phyloP scores from a whole-genome alignment of 2,888 invertebrate species.

The Drosophila limbata region DNA sequence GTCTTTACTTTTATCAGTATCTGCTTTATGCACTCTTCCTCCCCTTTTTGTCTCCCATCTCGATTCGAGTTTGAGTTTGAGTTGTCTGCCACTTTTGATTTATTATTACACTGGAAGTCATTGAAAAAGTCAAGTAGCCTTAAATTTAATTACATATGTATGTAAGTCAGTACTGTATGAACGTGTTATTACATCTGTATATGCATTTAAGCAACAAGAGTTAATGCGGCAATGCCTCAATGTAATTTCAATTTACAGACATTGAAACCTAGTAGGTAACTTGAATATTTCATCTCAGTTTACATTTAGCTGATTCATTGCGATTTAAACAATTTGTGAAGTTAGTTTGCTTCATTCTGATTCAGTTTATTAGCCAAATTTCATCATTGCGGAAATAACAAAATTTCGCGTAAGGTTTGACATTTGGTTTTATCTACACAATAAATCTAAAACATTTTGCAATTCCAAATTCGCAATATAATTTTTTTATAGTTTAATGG shows the following conservation, averaged over 20 bases:
- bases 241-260: conserved; percentile 38
- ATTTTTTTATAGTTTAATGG: background rate
- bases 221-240: conserved; percentile 32
- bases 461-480: background rate
- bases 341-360: background rate
- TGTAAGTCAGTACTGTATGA: conserved; percentile 6
- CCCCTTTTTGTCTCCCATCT: background rate
- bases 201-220: conserved; percentile 32
- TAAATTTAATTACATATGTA: conserved; percentile 61
- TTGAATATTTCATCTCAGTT: conserved; percentile 8
- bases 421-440: background rate
- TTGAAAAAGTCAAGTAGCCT: conserved; percentile 77
- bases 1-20: conserved; percentile 25
- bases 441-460: conserved; percentile 1
- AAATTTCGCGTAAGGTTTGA: background rate
- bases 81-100: conserved; percentile 51
- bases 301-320: background rate
- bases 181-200: conserved; percentile 24
- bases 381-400: conserved; percentile 6
- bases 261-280: conserved; percentile 22
- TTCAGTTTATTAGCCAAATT: background rate
- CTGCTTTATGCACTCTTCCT: conserved; percentile 26
- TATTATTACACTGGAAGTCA: conserved; percentile 75
- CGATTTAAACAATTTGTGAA: background rate
- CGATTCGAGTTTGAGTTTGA: conserved; percentile 33